Conservation (phyloP, 2,113 vertebrate genomes). For the Leucosticte australis region DNA sequence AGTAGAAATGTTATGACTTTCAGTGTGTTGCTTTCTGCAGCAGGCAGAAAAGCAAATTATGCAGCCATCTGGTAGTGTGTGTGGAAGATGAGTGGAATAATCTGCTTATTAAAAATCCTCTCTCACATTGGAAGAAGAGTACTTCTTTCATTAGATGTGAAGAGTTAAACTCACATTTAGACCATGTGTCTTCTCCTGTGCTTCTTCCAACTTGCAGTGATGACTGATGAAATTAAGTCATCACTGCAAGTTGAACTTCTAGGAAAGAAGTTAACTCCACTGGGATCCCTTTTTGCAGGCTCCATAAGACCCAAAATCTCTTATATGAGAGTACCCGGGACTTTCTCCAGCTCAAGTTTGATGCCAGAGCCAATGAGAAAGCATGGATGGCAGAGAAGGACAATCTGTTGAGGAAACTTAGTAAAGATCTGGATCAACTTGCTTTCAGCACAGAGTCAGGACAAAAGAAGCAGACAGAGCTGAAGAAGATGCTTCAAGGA, state of each 20-base stretch:
- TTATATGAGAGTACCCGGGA: constrained; percentile 91
- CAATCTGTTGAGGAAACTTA: constrained; percentile 79
- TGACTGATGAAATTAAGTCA: background rate
- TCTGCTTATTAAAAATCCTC: background rate
- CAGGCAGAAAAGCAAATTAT: background rate
- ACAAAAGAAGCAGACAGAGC: background rate
- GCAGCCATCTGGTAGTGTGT: background rate
- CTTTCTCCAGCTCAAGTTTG: constrained; percentile 88
- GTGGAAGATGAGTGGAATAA: background rate
- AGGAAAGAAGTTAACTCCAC: background rate
- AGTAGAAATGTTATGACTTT: background rate
- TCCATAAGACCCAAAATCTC: constrained; percentile 86
- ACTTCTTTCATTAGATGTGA: background rate
- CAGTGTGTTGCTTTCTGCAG: background rate
- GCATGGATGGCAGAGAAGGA: constrained; percentile 94
- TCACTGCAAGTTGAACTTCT: background rate
- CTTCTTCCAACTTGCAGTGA: background rate
- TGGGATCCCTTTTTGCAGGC: constrained; percentile 68
- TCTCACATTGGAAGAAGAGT: background rate
- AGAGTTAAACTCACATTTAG: background rate
- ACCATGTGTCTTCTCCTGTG: background rate
- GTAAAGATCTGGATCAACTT: constrained; percentile 63
- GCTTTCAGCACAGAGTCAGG: background rate
- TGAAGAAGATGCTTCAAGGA: constrained; percentile 10
- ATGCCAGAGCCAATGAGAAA: constrained; percentile 84